Conservation (phyloP, 2,113 vertebrate species). For the Phasianus colchicus region DNA sequence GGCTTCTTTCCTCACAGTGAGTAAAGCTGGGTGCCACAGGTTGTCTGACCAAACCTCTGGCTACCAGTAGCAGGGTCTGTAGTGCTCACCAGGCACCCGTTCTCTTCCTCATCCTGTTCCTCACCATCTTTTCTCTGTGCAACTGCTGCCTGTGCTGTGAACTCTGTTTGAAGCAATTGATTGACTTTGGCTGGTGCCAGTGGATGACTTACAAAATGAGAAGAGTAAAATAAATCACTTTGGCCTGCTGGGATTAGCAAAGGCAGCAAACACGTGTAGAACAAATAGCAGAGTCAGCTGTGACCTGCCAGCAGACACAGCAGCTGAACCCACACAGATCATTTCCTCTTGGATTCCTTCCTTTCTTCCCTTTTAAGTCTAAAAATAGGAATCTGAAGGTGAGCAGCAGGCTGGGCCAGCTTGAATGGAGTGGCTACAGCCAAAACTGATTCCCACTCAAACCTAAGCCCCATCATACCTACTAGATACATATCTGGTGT, state of each 20-base stretch:
- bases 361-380: not conserved
- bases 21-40: not conserved
- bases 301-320: not conserved
- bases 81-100: fast-evolving
- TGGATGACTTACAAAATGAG: not conserved
- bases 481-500: not conserved
- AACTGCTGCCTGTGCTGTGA: not conserved
- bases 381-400: not conserved
- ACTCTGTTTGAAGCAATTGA: not conserved
- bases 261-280: not conserved
- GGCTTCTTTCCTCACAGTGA: not conserved
- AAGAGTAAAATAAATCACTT: slow-evolving; percentile 17
- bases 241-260: not conserved
- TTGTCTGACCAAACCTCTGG: not conserved
- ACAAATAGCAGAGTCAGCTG: not conserved
- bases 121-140: not conserved
- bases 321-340: fast-evolving
- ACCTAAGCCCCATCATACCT: not conserved
- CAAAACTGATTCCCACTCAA: fast-evolving
- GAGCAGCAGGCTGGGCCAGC: fast-evolving
- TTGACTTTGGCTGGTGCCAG: slow-evolving; percentile 34
- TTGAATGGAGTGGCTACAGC: not conserved
- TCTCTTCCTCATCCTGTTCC: not conserved
- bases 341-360: not conserved
- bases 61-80: not conserved